Base-by-base conservation (phyloP, 2,797 vertebrate genomes). In the Epinephelus coioides region DNA sequence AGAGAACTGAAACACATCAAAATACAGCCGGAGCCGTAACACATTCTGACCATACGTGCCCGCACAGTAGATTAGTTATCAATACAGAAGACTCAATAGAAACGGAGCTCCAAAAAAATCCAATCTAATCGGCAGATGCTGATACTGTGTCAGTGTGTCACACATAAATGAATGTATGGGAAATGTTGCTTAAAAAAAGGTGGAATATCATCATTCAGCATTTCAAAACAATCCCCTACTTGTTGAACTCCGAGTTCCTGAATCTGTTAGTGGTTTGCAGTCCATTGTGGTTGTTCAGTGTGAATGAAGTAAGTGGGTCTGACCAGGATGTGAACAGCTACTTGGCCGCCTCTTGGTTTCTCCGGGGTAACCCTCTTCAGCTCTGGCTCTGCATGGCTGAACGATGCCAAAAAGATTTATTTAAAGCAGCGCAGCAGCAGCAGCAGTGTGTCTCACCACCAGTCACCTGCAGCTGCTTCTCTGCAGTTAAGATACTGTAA, bases 361-460 rank as follows among this genome's bases (percentile, higher is more conserved):
- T 86, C 91, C 81, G 0, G 62, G 82, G 88, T 64, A 90, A 89
- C 88, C 53, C 27, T 66, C 66, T 78, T 73, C 51, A 78, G 62
- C 53, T 74, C 50, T 68, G 71, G 60, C 67, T 73, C 81, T 69
- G 67, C 19, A 23, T 49, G 40, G 34, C 69, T 72, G 19, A 79
- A 64, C 62, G 57, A 63, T 62, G 51, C 73, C 71, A 75, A 34
- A 75, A 49, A 63, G 43, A 55, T 12, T 55, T 59, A 25, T 21
- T 66, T 59, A 53, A 49, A 71, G 72, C 13, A 46, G 18, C 51
- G 11, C 69, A 25, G 54, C 51, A 69, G 73, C 21, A 21, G 21
- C 21, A 69, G 44, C 60, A 63, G 17, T 40, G 34, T 56, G 53
- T 51, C 30, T 44, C 46, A 6, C 55, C 57, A 46, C 59, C 44